Percentiles rank a stretch among this genome's conserved stretches.
These are phyloP conservation scores for Rhipidura dahli DNA, from an alignment of 2,113 vertebrate species.

Conservation along the genomic window DNA sequence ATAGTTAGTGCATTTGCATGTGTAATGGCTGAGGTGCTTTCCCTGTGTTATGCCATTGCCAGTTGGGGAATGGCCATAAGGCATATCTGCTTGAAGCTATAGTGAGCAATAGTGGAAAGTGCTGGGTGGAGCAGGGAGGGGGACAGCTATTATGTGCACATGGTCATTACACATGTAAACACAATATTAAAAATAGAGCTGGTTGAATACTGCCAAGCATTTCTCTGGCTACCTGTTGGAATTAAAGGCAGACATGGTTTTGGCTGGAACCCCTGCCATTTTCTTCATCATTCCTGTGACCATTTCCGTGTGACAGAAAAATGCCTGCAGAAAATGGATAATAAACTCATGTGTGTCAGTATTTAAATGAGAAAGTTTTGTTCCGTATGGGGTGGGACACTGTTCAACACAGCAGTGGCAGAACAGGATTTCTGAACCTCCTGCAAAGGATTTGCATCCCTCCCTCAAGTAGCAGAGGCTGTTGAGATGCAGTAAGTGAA, in stretches of 20 bases:
- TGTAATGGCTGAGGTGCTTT: constrained; percentile 9
- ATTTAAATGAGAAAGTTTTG: not conserved
- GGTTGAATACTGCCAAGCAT: not conserved
- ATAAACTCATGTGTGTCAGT: not conserved
- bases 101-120: constrained; percentile 41
- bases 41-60: not conserved
- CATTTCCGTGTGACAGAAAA: not conserved
- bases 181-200: constrained; percentile 17
- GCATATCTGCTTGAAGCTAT: constrained; percentile 12
- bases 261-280: not conserved
- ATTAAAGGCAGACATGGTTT: not conserved
- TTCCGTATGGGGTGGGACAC: not conserved
- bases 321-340: not conserved
- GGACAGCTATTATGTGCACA: constrained; percentile 2
- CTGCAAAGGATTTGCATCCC: not conserved
- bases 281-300: not conserved
- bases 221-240: not conserved
- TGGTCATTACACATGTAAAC: constrained; percentile 43
- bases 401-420: not conserved
- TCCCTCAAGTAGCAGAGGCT: not conserved
- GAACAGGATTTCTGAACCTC: not conserved
- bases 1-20: constrained; percentile 2
- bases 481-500: not conserved
- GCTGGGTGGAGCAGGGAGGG: constrained; percentile 43
- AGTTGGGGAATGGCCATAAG: not conserved